Base-by-base conservation (phyloP, 2,888 invertebrate species). In the Microctonus hyperodae region DNA sequence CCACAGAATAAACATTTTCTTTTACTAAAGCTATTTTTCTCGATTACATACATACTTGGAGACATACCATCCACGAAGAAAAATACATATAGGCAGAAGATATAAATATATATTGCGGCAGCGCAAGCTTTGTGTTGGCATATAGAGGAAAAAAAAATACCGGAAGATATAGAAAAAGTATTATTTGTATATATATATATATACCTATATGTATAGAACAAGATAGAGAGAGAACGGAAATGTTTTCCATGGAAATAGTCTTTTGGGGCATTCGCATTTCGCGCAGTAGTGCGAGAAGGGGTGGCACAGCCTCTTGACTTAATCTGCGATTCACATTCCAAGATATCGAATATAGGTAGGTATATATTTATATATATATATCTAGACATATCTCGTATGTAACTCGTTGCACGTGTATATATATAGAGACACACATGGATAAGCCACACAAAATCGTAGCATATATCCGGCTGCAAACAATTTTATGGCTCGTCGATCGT, bases 241-340 rank as follows among this genome's bases (percentile, higher is more conserved):
- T 61, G 55, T 58, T 73, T 72, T 72, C 70, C 68, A 70, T 70
- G 65, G 60, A 69, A 69, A 73, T 66, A 63, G 70, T 63, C 48
- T 65, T 60, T 63, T 64, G 23, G 70, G 35, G 56, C 59, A 55
- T 69, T 69, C 53, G 48, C 50, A 28, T 31, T 6, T 44, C 16
- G 44, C 16, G 44, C 44, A 16, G 16, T 44, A 44, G 48, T 28
- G 11, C 40, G 48, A 58, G 56, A 61, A 44, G 40, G 37, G 37
- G 63, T 55, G 58, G 50, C 60, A 28, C 28, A 64, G 48, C 67
- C 67, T 57, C 62, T 72, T 70, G 68, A 70, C 69, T 73, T 70
- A 73, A 73, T 72, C 66, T 57, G 68, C 69, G 66, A 69, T 70
- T 72, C 66, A 63, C 66, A 72, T 69, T 70, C 28, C 67, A 48